Percentiles rank a stretch among this genome's conserved stretches.
These are phyloP conservation scores for Habropoda laboriosa DNA, from an alignment of 1,140 invertebrate species.

Conservation along the genomic window DNA sequence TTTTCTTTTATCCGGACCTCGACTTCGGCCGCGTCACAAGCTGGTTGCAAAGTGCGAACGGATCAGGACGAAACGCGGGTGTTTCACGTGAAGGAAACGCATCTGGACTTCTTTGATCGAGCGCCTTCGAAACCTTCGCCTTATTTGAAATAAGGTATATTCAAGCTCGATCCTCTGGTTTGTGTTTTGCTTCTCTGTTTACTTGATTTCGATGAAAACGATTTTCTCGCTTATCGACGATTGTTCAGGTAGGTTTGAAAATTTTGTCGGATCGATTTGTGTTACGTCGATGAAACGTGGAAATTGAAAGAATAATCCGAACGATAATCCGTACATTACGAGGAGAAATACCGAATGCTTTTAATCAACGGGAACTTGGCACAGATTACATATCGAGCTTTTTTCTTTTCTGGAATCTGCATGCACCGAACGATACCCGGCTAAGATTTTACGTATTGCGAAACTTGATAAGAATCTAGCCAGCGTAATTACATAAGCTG, in stretches of 20 bases:
- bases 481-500: conserved; percentile 16
- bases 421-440: not conserved
- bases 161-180: too few species aligned
- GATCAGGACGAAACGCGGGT: not conserved
- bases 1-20: not conserved
- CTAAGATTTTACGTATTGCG: conserved; percentile 22
- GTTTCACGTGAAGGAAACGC: not conserved
- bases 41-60: conserved; percentile 36
- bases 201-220: not conserved
- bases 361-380: not conserved
- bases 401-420: not conserved
- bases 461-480: conserved; percentile 7
- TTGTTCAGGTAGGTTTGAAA: not conserved
- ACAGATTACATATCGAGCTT: not conserved
- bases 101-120: not conserved
- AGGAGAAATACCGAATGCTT: not conserved
- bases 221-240: not conserved
- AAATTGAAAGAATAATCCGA: not conserved
- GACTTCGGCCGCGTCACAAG: not conserved
- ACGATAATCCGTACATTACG: too few species aligned
- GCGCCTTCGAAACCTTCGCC: not conserved
- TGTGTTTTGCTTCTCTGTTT: too few species aligned
- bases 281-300: not conserved
- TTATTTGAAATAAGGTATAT: too few species aligned
- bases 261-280: not conserved